Conservation (phyloP, 2,113 vertebrate genomes). For the Diadophis punctatus region DNA sequence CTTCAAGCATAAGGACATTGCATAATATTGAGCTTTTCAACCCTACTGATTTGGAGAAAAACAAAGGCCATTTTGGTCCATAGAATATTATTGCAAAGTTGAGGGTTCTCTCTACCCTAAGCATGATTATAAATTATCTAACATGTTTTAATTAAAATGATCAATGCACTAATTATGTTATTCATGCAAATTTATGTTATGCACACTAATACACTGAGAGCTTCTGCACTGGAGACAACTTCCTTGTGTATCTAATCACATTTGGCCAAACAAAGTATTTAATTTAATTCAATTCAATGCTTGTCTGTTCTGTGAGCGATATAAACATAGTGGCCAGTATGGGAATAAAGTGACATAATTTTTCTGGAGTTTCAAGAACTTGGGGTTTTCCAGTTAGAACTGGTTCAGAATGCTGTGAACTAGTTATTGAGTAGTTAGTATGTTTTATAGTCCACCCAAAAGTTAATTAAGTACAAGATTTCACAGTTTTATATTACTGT, state of each 20-base stretch:
- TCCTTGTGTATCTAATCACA: background rate
- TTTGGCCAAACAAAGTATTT: background rate
- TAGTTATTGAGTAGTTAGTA: background rate
- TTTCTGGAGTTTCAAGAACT: background rate
- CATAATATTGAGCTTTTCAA: background rate
- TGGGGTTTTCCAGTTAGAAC: background rate
- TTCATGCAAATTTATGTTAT: background rate
- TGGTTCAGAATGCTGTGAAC: background rate
- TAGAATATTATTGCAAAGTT: background rate
- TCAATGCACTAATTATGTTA: background rate
- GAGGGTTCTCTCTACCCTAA: background rate
- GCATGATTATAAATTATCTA: background rate
- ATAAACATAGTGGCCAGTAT: background rate
- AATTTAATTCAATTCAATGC: background rate
- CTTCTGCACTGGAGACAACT: background rate
- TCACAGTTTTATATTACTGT: background rate
- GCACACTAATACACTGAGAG: background rate
- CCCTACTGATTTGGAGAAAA: background rate
- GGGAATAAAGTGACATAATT: background rate
- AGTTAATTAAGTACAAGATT: background rate
- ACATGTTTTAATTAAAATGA: background rate
- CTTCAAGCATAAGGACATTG: background rate
- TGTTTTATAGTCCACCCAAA: background rate
- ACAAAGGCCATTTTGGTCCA: background rate
- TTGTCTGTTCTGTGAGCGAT: background rate